Evolutionary conservation across 1,140 invertebrate genomes (phyloP), one percentile per base, ranked within the genome.

Genomic region (Pseudomyrmex flavicornis): DNA sequence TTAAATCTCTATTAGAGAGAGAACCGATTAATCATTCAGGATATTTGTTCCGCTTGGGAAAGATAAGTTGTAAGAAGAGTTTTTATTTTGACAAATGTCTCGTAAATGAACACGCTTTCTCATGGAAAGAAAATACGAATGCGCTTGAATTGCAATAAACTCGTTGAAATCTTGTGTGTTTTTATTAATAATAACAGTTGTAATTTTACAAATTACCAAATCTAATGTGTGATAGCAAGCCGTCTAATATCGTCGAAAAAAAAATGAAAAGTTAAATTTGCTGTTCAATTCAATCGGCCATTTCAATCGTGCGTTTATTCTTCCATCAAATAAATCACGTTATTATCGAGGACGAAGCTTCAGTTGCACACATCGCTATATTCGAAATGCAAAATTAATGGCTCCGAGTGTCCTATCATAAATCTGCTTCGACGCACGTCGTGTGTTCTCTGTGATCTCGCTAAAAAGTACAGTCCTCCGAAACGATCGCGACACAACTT

Each of bases 11-110:
- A 72, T 80, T 80, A 59, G 65, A 70, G 65, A 70, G 65, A 70
- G 76, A 59, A 70, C 12, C 68, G 15, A 80, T 80, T 80, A 80
- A 80, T 80, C 76, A 80, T 15, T 44, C 50, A 15, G 65, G 35
- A 70, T 72, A 80, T 80, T 80, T 59, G 66, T 80, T 56, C 56
- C 46, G 76, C 35, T 15, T n/a, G 22, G 20, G 13, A 66, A 66
- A 77, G 62, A 77, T 77, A 66, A 76, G 61, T 44, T 46, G 65
- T 54, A 79, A 80, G 44, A 80, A 80, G 76, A 80, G 76, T 80
- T 80, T 80, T 80, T 72, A 72, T 80, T 80, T 56, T 72, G 76
- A 80, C 72, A 80, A 80, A 80, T 80, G 76, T 59, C 68, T 80
- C 54, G 59, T 59, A 66, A 66, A 76, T 20, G 48, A 72, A 70